Conservation (phyloP, 2,888 invertebrate species). For the Dryococelus australis region DNA sequence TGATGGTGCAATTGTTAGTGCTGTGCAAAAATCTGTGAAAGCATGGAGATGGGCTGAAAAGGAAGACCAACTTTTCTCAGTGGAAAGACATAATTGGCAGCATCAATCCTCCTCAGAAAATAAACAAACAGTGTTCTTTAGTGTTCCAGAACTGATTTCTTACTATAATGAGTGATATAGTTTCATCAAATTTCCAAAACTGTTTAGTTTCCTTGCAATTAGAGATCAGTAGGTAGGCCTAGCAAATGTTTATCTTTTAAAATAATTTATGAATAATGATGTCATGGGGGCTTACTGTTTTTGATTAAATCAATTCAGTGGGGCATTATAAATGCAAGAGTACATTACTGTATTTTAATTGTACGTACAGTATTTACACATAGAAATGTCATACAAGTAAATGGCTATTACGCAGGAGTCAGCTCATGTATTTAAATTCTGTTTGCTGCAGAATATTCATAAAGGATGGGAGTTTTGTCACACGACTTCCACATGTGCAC, state of each 20-base stretch:
- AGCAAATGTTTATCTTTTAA: background rate
- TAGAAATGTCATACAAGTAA: no score
- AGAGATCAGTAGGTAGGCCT: no score
- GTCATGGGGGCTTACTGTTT: background rate
- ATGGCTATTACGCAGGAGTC: no score
- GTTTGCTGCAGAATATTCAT: no score
- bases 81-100: slow-evolving; percentile 17
- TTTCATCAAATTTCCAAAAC: background rate
- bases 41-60: slow-evolving; percentile 22
- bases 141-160: background rate
- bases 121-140: background rate
- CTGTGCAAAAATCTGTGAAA: slow-evolving; percentile 19
- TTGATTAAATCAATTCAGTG: background rate
- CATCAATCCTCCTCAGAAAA: background rate
- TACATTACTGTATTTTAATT: background rate
- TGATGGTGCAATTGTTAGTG: background rate
- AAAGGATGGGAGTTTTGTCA: no score
- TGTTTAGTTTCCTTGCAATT: background rate
- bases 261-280: background rate
- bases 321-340: background rate
- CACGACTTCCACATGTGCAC: no score
- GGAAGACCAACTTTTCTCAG: background rate
- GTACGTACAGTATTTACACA: background rate
- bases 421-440: no score
- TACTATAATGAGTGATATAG: background rate